These are phyloP conservation scores for Leucophenga maculata DNA, from an alignment of 2,888 invertebrate genomes.

Conservation along the genomic window DNA sequence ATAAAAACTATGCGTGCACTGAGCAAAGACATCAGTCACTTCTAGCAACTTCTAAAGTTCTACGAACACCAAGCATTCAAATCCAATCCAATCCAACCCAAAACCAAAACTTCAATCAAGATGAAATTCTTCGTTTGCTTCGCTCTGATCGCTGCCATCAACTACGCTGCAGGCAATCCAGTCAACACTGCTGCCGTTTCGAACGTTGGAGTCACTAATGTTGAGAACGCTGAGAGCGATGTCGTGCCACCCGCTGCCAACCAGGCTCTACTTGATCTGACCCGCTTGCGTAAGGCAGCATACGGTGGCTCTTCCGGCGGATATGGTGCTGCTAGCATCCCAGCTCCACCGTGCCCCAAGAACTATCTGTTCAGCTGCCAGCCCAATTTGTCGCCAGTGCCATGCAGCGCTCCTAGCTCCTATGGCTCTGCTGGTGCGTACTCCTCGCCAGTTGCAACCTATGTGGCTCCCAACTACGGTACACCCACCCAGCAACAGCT, in stretches of 20 bases:
- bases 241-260: conserved; percentile 27
- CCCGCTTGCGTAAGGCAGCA: conserved; percentile 61
- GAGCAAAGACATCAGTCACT: conserved; percentile 53
- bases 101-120: conserved; percentile 41
- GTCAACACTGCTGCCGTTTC: conserved; percentile 33
- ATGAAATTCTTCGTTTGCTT: conserved; percentile 65
- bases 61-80: conserved; percentile 30
- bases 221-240: conserved; percentile 41
- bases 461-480: conserved; percentile 55
- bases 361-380: conserved; percentile 65
- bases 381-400: conserved; percentile 61
- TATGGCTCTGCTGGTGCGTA: conserved; percentile 63
- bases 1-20: conserved; percentile 46
- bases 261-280: conserved; percentile 53
- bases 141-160: conserved; percentile 48
- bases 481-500: conserved; percentile 52
- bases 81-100: conserved; percentile 25
- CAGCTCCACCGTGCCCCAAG: conserved; percentile 63
- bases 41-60: conserved; percentile 41
- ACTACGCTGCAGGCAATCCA: conserved; percentile 47
- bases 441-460: conserved; percentile 60
- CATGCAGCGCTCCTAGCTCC: conserved; percentile 51
- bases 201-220: conserved; percentile 6
- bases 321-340: conserved; percentile 52
- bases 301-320: conserved; percentile 49